These are phyloP conservation scores for Xiphophorus birchmanni DNA, from an alignment of 2,797 vertebrate genomes.

Conservation along the genomic window DNA sequence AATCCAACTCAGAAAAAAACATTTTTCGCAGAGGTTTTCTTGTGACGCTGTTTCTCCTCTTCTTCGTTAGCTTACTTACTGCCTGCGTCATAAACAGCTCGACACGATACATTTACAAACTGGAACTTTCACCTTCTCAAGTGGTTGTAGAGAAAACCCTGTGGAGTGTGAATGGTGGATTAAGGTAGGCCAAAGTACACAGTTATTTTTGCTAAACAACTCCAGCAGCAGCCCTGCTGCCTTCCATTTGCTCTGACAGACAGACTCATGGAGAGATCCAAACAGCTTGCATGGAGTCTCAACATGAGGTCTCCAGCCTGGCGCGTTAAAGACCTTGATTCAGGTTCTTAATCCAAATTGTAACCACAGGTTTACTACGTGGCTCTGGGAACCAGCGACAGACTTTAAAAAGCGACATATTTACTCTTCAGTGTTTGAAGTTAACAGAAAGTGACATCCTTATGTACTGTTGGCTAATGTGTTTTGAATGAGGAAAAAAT, in stretches of 20 bases:
- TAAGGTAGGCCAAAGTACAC: constrained; percentile 76
- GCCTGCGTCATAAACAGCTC: constrained; percentile 46
- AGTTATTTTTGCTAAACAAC: constrained; percentile 79
- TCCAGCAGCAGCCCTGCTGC: constrained; percentile 66
- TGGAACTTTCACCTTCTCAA: constrained; percentile 64
- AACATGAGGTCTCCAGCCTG: constrained; percentile 59
- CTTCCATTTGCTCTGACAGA: constrained; percentile 74
- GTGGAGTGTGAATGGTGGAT: constrained; percentile 59
- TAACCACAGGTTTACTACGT: constrained; percentile 50
- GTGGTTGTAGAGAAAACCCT: constrained; percentile 60
- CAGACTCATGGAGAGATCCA: constrained; percentile 65
- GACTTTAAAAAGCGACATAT: constrained; percentile 33
- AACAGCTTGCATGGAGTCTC: constrained; percentile 68
- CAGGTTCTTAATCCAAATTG: constrained; percentile 60
- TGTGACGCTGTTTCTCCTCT: constrained; percentile 26
- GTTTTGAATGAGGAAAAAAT: constrained; percentile 16
- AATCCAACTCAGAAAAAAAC: constrained; percentile 25
- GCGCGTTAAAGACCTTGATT: constrained; percentile 45
- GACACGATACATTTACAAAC: constrained; percentile 67
- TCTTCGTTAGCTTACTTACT: constrained; percentile 25
- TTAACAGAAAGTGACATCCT: constrained; percentile 36
- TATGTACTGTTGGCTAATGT: constrained; percentile 16
- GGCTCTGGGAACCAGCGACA: constrained; percentile 46
- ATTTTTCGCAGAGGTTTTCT: not conserved
- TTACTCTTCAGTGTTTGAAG: constrained; percentile 31